A percentile compares a stretch with the other conserved stretches of the same genome.
These are phyloP conservation scores for Misgurnus mizolepis DNA, from an alignment of 2,113 vertebrate genomes.

Conservation along the genomic window DNA sequence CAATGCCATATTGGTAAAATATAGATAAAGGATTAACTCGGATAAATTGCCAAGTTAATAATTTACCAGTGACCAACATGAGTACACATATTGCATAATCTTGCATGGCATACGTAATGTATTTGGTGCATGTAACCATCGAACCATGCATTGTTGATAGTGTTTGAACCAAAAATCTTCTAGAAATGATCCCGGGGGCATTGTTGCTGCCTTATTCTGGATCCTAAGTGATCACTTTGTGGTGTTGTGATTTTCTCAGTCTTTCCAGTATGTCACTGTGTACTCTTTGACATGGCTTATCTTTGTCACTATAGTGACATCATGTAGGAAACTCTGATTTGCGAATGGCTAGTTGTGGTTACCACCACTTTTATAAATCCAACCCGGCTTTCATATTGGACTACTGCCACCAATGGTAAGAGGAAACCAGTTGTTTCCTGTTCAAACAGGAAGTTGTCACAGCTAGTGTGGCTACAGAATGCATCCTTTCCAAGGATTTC, in stretches of 20 bases:
- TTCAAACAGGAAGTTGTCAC: conserved; percentile 27
- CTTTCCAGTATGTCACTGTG: background rate
- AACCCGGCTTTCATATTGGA: conserved; percentile 6
- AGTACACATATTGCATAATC: conserved; percentile 24
- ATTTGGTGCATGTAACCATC: background rate
- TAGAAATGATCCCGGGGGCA: background rate
- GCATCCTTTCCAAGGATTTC: conserved; percentile 53
- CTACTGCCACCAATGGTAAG: conserved; percentile 9
- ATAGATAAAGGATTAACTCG: background rate
- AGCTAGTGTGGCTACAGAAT: conserved; percentile 26
- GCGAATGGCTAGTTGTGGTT: conserved; percentile 42
- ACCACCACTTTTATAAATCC: background rate
- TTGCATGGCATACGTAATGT: background rate
- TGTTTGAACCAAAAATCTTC: background rate
- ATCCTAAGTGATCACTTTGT: background rate
- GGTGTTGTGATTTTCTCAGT: background rate
- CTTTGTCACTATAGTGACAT: background rate
- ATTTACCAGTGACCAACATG: conserved; percentile 24
- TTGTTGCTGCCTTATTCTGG: background rate
- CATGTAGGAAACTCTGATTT: conserved; percentile 14
- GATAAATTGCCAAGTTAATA: conserved; percentile 9
- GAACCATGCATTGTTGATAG: background rate
- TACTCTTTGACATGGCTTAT: background rate
- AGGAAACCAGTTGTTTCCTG: conserved; percentile 60
- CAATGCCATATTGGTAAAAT: conserved; percentile 52